Conservation (phyloP, 2,113 vertebrate species). For the Emydocephalus ijimae region DNA sequence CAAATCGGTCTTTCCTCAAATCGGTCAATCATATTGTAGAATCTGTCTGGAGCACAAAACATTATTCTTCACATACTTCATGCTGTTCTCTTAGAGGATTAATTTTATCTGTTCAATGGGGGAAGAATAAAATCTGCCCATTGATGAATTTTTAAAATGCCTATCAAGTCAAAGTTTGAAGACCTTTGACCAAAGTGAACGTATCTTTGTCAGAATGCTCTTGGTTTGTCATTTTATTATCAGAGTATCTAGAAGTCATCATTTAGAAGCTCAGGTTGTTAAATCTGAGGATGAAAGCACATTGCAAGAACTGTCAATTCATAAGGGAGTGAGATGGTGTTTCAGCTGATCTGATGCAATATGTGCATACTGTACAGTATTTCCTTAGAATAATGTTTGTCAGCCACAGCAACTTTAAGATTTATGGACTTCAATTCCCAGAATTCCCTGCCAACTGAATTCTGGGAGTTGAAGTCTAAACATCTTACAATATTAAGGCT, state of each 20-base stretch:
- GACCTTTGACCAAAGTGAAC: slow-evolving; percentile 24
- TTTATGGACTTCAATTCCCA: neutral
- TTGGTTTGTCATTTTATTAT: neutral
- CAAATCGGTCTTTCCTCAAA: neutral
- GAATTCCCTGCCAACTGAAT: neutral
- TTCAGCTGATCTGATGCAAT: neutral
- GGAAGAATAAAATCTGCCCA: neutral
- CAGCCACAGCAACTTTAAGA: neutral
- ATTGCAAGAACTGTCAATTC: neutral
- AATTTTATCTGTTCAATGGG: neutral
- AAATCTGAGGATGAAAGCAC: neutral
- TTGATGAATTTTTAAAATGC: slow-evolving; percentile 10
- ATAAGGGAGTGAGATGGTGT: neutral
- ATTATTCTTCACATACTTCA: neutral
- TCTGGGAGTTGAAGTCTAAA: neutral
- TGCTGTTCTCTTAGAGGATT: neutral
- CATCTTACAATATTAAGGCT: neutral
- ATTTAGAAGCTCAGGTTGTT: neutral
- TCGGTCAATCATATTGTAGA: neutral
- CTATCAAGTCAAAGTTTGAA: neutral
- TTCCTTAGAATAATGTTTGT: neutral
- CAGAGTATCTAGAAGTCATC: neutral
- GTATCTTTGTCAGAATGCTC: neutral
- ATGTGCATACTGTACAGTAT: neutral
- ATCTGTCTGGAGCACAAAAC: slow-evolving; percentile 10